Evolutionary conservation across 2,888 invertebrate genomes (phyloP).

Genomic region (Macaria liturata): DNA sequence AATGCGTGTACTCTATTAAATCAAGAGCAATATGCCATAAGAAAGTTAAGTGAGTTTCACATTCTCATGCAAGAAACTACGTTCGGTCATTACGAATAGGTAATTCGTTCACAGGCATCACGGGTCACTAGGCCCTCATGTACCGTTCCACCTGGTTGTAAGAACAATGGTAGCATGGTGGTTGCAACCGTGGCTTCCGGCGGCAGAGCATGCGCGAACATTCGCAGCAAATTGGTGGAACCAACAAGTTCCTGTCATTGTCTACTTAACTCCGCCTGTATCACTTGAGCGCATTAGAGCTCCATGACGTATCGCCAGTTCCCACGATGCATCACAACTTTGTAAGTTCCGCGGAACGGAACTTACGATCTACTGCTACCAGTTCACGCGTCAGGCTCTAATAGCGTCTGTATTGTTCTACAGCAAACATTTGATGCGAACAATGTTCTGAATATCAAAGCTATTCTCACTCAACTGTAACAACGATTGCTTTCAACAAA

Average conservation of each 20-base stretch:
- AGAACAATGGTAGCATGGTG: slow-evolving; percentile 47
- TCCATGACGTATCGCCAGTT: slow-evolving; percentile 46
- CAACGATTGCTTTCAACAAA: slow-evolving; percentile 10
- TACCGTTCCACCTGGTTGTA: slow-evolving; percentile 50
- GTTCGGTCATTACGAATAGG: slow-evolving; percentile 30
- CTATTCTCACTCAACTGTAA: slow-evolving; percentile 7
- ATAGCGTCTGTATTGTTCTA: slow-evolving; percentile 2
- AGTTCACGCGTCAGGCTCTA: neutral
- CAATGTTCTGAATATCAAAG: slow-evolving; percentile 12
- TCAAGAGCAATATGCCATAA: slow-evolving; percentile 5
- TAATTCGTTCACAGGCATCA: slow-evolving; percentile 46
- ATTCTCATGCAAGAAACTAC: slow-evolving; percentile 29
- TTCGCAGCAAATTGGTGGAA: slow-evolving; percentile 58
- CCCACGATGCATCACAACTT: slow-evolving; percentile 48
- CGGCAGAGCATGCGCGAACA: slow-evolving; percentile 49
- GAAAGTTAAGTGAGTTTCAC: slow-evolving; percentile 19
- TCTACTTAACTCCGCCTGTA: slow-evolving; percentile 56
- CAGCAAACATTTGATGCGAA: slow-evolving; percentile 10
- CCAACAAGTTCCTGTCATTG: slow-evolving; percentile 72
- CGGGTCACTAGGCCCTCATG: slow-evolving; percentile 48
- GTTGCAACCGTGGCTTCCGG: slow-evolving; percentile 32
- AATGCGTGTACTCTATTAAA: no score
- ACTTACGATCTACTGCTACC: neutral
- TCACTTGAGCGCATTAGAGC: slow-evolving; percentile 48
- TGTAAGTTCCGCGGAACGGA: slow-evolving; percentile 24